A percentile compares a stretch with the other conserved stretches of the same genome.
Evolutionary conservation across 1,140 invertebrate species (phyloP).

Genomic region (Charaxes varanes): DNA sequence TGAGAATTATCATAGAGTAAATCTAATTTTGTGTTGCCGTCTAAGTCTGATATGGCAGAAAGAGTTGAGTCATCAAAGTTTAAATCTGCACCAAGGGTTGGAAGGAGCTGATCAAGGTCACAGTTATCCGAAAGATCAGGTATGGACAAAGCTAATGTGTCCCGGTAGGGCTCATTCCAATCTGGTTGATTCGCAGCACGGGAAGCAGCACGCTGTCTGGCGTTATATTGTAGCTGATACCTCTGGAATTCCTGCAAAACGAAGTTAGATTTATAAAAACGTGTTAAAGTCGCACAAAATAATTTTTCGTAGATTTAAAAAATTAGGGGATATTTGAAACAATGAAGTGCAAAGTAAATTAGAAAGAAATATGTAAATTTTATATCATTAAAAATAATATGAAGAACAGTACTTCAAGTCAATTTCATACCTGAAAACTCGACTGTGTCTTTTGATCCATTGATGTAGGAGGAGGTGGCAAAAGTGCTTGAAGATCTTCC

Average conservation of each 20-base stretch:
- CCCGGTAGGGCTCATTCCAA: slow-evolving; percentile 61
- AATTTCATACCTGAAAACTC: slow-evolving; percentile 68
- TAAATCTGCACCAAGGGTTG: slow-evolving; percentile 74
- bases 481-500: slow-evolving; percentile 66
- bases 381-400: no score
- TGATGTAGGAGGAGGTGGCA: slow-evolving; percentile 71
- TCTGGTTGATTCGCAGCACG: slow-evolving; percentile 43
- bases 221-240: slow-evolving; percentile 78
- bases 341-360: no score
- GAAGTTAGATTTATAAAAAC: no score
- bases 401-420: not conserved
- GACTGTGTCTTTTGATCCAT: slow-evolving; percentile 77
- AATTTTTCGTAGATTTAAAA: no score
- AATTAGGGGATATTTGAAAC: no score
- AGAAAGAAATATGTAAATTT: no score
- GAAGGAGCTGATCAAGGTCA: slow-evolving; percentile 79
- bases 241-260: slow-evolving; percentile 76
- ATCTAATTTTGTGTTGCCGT: slow-evolving; percentile 64
- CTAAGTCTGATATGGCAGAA: slow-evolving; percentile 68
- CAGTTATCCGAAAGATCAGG: slow-evolving; percentile 59
- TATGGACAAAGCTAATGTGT: slow-evolving; percentile 44
- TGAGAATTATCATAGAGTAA: slow-evolving; percentile 40
- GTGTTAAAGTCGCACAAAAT: no score
- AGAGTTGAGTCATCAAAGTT: slow-evolving; percentile 65
- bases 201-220: slow-evolving; percentile 69